A percentile compares a stretch with the other conserved stretches of the same genome.
Conservation (phyloP, 1,140 invertebrate species). For the Drosophila burlai region DNA sequence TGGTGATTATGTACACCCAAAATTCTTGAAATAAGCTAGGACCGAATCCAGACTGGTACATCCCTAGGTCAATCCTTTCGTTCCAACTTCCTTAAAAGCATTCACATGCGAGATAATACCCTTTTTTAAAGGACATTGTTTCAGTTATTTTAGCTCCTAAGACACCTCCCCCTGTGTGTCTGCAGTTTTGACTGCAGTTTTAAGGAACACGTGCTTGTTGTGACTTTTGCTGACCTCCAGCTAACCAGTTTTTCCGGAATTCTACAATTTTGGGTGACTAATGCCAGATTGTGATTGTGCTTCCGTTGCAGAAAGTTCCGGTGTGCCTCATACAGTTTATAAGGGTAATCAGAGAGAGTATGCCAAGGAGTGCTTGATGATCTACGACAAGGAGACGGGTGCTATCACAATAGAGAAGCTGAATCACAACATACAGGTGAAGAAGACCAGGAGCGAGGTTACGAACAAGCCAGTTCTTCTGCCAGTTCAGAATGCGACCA, state of each 20-base stretch:
- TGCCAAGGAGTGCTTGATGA: constrained; percentile 97
- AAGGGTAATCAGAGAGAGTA: constrained; percentile 96
- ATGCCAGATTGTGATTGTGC: background rate
- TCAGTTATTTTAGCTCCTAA: background rate
- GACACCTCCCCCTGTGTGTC: background rate
- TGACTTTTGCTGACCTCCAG: constrained; percentile 1
- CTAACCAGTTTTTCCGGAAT: constrained; percentile 14
- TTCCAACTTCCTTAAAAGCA: no score
- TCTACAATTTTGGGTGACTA: background rate
- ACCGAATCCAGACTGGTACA: no score
- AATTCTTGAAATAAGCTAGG: no score
- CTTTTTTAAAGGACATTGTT: background rate
- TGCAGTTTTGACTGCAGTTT: background rate
- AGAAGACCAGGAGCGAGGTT: constrained; percentile 91
- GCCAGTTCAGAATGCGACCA: constrained; percentile 56
- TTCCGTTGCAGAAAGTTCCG: constrained; percentile 88
- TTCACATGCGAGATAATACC: background rate
- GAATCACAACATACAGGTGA: constrained; percentile 95
- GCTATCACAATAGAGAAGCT: constrained; percentile 97
- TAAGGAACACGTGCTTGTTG: background rate
- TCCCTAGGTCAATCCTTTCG: no score
- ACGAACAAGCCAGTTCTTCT: constrained; percentile 75
- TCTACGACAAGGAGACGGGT: constrained; percentile 95
- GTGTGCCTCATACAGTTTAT: constrained; percentile 95
- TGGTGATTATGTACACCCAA: no score